Base-by-base conservation (phyloP, 1,140 invertebrate species). In the Periplaneta americana region DNA sequence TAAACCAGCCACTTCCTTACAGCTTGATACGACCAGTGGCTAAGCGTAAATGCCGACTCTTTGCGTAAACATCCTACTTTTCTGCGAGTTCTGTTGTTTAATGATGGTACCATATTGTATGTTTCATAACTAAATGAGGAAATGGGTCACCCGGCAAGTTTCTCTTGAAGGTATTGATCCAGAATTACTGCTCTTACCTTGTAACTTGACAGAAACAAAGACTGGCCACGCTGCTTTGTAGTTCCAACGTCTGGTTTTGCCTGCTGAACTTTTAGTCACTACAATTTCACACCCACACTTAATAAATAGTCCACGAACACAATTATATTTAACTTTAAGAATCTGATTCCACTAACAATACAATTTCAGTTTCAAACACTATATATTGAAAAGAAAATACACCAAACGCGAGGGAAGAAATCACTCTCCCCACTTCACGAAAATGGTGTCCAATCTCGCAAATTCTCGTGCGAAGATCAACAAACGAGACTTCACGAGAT, bases 181-280 rank as follows among this genome's bases (percentile, higher is more conserved):
- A 81, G 34, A 83, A 83, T 82, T 78, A 82, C 80, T 78, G 80
- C 79, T 48, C 82, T 83, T 83, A 83, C 82, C 82, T 82, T 80
- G 75, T 57, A 83, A 83, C 75, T 83, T 83, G 78, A 83, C 82
- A 83, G 82, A 83, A 83, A 83, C 82, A 83, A 83, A 83, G 82
- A 82, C 80, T 81, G 78, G 82, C 82, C 82, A 83, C 82, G 82
- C 82, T 83, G 80, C 82, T 81, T 83, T 83, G 80, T 81, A 81
- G 82, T 83, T 81, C 35, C 80, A 83, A 82, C 81, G 82, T 81
- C 80, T 79, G 36, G 76, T 75, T 79, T 78, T 39, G 31, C 80
- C 79, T 76, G 32, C 80, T 33, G 22, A 76, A 66, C 75, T 79
- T 79, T 48, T 82, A 74, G 39, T 74, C 80, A 34, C 80, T 37